Evolutionary conservation across 2,113 vertebrate species (phyloP).

Genomic region (Stegostoma tigrinum): DNA sequence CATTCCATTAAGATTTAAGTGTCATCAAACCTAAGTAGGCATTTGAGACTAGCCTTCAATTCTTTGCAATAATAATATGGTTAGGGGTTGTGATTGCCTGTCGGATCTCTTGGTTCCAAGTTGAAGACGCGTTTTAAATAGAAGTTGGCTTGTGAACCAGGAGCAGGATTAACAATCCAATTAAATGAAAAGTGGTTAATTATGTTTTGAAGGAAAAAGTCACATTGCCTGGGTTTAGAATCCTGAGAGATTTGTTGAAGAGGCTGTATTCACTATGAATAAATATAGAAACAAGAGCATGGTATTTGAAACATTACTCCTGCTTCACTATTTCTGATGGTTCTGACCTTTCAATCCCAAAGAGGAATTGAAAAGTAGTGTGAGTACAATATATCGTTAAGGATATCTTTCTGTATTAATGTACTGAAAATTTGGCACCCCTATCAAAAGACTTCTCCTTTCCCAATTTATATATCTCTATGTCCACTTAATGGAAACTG

Average conservation of each 20-base stretch:
- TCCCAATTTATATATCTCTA: background rate
- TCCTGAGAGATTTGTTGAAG: background rate
- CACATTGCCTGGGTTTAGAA: background rate
- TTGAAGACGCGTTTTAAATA: background rate
- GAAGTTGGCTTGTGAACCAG: background rate
- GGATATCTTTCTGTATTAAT: background rate
- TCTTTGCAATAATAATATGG: background rate
- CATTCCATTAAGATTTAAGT: background rate
- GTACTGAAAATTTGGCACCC: background rate
- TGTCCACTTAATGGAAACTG: background rate
- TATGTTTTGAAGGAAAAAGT: background rate
- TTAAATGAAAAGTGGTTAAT: constrained; percentile 25
- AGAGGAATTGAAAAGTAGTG: background rate
- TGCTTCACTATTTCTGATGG: background rate
- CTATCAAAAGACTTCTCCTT: background rate
- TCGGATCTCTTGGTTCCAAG: background rate
- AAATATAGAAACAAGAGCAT: background rate
- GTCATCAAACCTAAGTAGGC: background rate
- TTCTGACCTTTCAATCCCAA: background rate
- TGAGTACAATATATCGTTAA: background rate
- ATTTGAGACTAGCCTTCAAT: constrained; percentile 9
- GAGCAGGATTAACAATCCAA: constrained; percentile 5
- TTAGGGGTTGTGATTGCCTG: background rate
- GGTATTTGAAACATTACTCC: background rate
- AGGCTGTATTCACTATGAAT: background rate